Evolutionary conservation across 92 coral and sea anemone species (phyloP).

Genomic region (Zoanthus sociatus): DNA sequence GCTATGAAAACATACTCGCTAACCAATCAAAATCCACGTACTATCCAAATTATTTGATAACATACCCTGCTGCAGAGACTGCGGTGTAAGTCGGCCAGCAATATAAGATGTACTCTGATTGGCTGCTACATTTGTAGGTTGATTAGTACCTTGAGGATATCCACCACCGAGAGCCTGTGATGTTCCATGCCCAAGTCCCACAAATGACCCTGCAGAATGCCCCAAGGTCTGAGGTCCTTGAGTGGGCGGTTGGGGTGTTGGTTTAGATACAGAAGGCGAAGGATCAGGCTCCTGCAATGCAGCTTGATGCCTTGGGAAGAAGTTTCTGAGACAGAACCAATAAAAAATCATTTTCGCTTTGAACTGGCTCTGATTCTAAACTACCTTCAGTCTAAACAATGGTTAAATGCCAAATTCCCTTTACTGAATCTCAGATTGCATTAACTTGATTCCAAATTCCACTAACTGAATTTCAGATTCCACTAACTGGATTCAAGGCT

Average conservation of each 20-base stretch:
- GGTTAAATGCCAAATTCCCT: too few species aligned
- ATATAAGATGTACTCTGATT: constrained; percentile 63
- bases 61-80: constrained; percentile 89
- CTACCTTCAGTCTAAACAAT: too few species aligned
- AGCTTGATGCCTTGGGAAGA: constrained; percentile 95
- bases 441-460: too few species aligned
- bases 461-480: too few species aligned
- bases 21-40: too few species aligned
- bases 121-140: constrained; percentile 41
- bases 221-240: constrained; percentile 57
- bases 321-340: constrained; percentile 71
- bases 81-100: constrained; percentile 84
- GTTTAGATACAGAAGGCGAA: constrained; percentile 64
- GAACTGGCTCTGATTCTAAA: too few species aligned
- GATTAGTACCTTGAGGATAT: constrained; percentile 38
- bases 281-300: constrained; percentile 72
- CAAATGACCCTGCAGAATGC: constrained; percentile 55
- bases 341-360: too few species aligned
- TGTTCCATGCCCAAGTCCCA: constrained; percentile 67
- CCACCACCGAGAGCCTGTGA: constrained; percentile 27
- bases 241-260: constrained; percentile 56
- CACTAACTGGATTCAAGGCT: too few species aligned
- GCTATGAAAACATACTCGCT: too few species aligned
- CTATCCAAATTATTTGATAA: not conserved
- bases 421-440: too few species aligned